Evolutionary conservation across 1,140 invertebrate species (phyloP).

Genomic region (Drosophila varians): DNA sequence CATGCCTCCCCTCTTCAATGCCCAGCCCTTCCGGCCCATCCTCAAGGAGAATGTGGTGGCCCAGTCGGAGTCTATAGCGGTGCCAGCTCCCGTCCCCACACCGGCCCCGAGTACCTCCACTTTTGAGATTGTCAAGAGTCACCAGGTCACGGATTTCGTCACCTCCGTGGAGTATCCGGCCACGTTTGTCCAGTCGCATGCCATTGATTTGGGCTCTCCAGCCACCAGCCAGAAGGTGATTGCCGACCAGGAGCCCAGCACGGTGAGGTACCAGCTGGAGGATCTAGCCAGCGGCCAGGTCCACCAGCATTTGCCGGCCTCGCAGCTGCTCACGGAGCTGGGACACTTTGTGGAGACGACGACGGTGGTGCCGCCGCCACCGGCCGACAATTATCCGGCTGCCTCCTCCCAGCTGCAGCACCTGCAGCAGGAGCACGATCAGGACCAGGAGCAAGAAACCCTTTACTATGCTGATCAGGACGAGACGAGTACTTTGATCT

Average conservation of each 20-base stretch:
- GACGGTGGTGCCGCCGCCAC: constrained; percentile 59
- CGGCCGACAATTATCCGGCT: constrained; percentile 83
- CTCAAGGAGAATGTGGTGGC: constrained; percentile 64
- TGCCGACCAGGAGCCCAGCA: constrained; percentile 18
- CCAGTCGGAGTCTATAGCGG: constrained; percentile 52
- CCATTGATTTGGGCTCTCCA: constrained; percentile 84
- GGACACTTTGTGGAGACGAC: constrained; percentile 54
- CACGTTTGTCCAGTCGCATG: constrained; percentile 86
- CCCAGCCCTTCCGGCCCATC: constrained; percentile 84
- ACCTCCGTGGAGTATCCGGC: constrained; percentile 88
- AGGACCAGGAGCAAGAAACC: constrained; percentile 35
- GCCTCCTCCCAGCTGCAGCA: constrained; percentile 67
- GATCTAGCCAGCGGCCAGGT: constrained; percentile 64
- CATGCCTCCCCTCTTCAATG: constrained; percentile 86
- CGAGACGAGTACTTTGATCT: constrained; percentile 43
- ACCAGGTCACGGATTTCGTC: constrained; percentile 86
- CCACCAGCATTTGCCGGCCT: constrained; percentile 72
- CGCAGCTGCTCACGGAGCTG: constrained; percentile 72
- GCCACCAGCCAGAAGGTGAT: constrained; percentile 10
- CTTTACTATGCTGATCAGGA: constrained; percentile 43
- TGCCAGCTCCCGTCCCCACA: constrained; percentile 50
- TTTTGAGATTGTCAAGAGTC: constrained; percentile 86
- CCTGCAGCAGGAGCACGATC: constrained; percentile 40
- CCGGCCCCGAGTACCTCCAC: constrained; percentile 28
- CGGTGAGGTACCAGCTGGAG: constrained; percentile 77